A percentile compares a stretch with the other conserved stretches of the same genome.
phyloP scores from a whole-genome alignment of 2,113 vertebrate species.

The Taurulus bubalis region DNA sequence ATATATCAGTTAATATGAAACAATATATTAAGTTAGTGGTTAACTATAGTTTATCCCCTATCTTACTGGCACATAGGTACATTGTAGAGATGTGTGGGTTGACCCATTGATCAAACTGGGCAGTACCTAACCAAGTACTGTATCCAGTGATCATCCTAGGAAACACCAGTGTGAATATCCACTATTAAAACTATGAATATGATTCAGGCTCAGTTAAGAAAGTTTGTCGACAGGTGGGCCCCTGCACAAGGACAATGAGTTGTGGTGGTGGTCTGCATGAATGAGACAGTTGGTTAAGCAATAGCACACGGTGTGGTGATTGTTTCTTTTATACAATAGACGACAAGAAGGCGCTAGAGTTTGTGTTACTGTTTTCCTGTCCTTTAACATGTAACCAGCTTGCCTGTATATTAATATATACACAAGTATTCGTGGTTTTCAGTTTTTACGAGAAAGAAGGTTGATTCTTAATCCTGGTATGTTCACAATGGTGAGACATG shows the following conservation, averaged over 20 bases:
- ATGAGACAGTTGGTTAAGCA: no score
- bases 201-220: background rate
- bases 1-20: background rate
- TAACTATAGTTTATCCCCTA: background rate
- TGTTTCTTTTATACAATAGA: no score
- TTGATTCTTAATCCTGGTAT: no score
- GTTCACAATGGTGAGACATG: background rate
- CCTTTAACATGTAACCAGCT: background rate
- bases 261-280: no score
- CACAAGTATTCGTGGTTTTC: background rate
- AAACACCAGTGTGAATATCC: background rate
- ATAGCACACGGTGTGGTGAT: no score
- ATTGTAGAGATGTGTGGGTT: no score
- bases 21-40: background rate
- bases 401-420: background rate
- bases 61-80: background rate
- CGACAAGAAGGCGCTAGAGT: background rate
- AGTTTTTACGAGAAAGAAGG: no score
- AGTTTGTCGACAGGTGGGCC: no score
- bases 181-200: background rate
- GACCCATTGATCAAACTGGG: no score
- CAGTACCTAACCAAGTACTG: no score
- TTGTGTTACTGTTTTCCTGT: background rate
- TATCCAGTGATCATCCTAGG: background rate
- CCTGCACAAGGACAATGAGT: no score